phyloP scores from a whole-genome alignment of 2,888 invertebrate species.

The Drosophila colorata region DNA sequence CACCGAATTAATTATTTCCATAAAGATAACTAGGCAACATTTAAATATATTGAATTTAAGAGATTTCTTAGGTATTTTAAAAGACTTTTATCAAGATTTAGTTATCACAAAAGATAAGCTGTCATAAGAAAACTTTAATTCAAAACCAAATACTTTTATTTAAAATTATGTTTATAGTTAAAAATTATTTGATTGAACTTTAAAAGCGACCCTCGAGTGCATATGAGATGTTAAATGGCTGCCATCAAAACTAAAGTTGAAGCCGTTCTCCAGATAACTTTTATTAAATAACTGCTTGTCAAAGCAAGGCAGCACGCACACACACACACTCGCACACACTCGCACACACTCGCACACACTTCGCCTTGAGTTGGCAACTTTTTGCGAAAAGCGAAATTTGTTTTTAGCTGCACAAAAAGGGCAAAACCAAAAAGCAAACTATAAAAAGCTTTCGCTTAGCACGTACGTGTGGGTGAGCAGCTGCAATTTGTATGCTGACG shows the following conservation, averaged over 20 bases:
- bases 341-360: conserved; percentile 15
- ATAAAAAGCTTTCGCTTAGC: conserved; percentile 43
- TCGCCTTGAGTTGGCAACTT: conserved; percentile 56
- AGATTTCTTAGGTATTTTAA: too few species aligned
- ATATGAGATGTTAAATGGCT: conserved; percentile 39
- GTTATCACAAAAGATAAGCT: too few species aligned
- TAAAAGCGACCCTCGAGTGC: conserved; percentile 30
- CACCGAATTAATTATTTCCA: too few species aligned
- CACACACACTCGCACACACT: conserved; percentile 14
- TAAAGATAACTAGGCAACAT: too few species aligned
- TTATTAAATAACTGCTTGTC: conserved; percentile 78
- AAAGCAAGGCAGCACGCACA: conserved; percentile 50
- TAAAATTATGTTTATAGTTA: too few species aligned
- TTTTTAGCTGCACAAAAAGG: conserved; percentile 36
- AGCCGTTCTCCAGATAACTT: conserved; percentile 55
- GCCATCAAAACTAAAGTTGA: conserved; percentile 45
- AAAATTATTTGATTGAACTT: not conserved
- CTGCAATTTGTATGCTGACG: conserved; percentile 73
- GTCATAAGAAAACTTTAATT: too few species aligned
- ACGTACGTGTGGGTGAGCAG: conserved; percentile 43
- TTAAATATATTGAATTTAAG: too few species aligned
- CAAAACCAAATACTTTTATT: too few species aligned
- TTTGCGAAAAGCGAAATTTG: conserved; percentile 68
- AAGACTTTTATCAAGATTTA: too few species aligned
- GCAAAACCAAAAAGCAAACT: conserved; percentile 10